Conservation (phyloP, 1,140 invertebrate species). For the Brachionus rubens region DNA sequence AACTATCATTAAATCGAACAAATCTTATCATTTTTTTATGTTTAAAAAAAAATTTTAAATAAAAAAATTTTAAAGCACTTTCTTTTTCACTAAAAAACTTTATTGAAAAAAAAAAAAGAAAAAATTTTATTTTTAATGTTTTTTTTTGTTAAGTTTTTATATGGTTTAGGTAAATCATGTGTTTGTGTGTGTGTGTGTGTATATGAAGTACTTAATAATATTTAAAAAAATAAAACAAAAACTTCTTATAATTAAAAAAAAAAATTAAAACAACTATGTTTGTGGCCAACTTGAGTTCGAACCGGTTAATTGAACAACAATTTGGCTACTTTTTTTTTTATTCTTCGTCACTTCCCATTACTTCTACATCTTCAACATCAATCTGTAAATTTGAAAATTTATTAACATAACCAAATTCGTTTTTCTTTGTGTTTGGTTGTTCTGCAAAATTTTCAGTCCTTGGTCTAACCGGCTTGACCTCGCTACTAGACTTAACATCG, state of each 20-base stretch:
- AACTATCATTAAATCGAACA: too few species aligned
- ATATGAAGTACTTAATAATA: too few species aligned
- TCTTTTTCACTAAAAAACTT: too few species aligned
- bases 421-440: background rate
- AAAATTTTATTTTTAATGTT: too few species aligned
- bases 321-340: background rate
- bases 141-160: too few species aligned
- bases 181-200: too few species aligned
- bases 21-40: too few species aligned
- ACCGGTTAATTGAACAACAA: slow-evolving; percentile 23
- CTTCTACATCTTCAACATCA: slow-evolving; percentile 9
- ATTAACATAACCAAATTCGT: background rate
- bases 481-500: background rate
- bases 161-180: too few species aligned
- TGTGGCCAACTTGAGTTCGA: slow-evolving; percentile 7
- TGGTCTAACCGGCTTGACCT: background rate
- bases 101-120: too few species aligned
- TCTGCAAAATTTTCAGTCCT: background rate
- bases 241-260: background rate
- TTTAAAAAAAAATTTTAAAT: too few species aligned
- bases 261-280: slow-evolving; percentile 25
- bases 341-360: background rate
- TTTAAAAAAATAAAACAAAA: slow-evolving; percentile 28
- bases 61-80: too few species aligned
- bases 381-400: slow-evolving; percentile 9